Evolutionary conservation across 2,113 vertebrate species (phyloP).

Genomic region (Crotalus viridis): DNA sequence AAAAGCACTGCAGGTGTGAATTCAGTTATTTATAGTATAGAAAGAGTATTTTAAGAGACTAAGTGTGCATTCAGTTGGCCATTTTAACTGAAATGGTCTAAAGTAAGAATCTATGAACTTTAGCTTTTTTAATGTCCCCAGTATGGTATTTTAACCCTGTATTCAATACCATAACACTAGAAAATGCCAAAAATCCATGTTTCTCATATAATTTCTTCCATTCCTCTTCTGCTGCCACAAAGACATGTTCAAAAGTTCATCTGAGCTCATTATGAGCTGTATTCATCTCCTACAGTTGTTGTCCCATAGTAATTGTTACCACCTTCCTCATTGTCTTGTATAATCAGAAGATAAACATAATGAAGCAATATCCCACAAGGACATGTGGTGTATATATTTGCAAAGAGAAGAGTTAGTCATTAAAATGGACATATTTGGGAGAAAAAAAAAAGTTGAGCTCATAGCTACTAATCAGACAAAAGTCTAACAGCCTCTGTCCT

Average conservation of each 20-base stretch:
- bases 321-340: background rate
- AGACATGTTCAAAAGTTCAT: background rate
- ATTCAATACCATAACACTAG: background rate
- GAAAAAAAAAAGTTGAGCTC: background rate
- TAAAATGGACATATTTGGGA: background rate
- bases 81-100: background rate
- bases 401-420: background rate
- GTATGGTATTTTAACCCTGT: background rate
- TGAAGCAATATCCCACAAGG: background rate
- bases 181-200: background rate
- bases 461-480: background rate
- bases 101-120: background rate
- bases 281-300: background rate
- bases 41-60: background rate
- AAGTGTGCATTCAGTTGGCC: background rate
- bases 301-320: background rate
- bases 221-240: background rate
- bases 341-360: background rate
- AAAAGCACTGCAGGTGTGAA: background rate
- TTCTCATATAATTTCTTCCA: background rate
- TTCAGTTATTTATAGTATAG: background rate
- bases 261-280: background rate
- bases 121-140: background rate
- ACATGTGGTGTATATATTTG: background rate
- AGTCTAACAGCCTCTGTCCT: background rate